A percentile compares a stretch with the other conserved stretches of the same genome.
phyloP scores from a whole-genome alignment of 1,140 invertebrate species.

The Samia ricini region DNA sequence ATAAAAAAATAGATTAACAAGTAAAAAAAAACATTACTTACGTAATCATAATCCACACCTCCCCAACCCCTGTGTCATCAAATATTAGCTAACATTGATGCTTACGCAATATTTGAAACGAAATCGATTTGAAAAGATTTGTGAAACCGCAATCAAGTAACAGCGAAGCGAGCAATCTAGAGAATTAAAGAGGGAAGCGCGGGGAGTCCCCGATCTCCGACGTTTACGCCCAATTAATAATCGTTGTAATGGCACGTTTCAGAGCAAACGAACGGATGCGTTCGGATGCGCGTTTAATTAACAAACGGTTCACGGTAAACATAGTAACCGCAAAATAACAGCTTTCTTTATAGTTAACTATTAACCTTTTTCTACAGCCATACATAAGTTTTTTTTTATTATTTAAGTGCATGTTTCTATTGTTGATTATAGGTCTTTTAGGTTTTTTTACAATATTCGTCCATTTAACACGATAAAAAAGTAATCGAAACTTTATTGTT shows the following conservation, averaged over 20 bases:
- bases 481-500: no score
- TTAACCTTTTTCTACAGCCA: constrained; percentile 31
- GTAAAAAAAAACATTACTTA: no score
- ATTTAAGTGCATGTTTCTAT: neutral
- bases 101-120: neutral
- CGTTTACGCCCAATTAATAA: constrained; percentile 66
- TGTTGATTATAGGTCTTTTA: no score
- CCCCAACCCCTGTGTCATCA: no score
- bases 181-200: constrained; percentile 41
- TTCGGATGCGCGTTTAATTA: constrained; percentile 48
- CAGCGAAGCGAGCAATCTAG: constrained; percentile 38
- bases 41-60: no score
- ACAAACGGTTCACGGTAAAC: constrained; percentile 44
- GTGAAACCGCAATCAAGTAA: neutral
- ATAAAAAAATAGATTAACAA: no score
- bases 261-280: neutral
- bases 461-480: no score
- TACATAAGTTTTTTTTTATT: constrained; percentile 25
- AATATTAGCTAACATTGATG: no score
- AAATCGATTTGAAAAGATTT: neutral
- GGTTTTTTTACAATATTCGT: no score
- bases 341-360: constrained; percentile 47
- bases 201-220: constrained; percentile 21
- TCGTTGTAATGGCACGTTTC: constrained; percentile 24
- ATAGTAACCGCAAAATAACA: constrained; percentile 66